phyloP scores from a whole-genome alignment of 2,113 vertebrate species.

The Hypocryptadius cinnamomeus region DNA sequence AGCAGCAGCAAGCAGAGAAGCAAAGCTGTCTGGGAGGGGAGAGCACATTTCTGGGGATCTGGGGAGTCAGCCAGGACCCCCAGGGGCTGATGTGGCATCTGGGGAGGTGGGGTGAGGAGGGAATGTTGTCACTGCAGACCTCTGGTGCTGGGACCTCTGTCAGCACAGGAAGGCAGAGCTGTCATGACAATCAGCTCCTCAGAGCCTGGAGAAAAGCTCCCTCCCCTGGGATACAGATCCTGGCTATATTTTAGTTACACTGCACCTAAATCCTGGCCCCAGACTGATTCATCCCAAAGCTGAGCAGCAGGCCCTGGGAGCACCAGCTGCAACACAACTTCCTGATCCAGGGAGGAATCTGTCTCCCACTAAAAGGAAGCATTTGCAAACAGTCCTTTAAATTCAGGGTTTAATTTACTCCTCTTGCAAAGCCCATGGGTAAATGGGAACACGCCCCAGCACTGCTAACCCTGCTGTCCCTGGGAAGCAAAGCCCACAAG shows the following conservation, averaged over 20 bases:
- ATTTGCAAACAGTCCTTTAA: not conserved
- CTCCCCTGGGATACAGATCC: not conserved
- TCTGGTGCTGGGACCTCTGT: rapidly evolving
- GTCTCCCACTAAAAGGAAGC: not conserved
- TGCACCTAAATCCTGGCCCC: not conserved
- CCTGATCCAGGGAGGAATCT: not conserved
- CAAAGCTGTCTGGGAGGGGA: not conserved
- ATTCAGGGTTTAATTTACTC: not conserved
- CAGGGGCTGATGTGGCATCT: not conserved
- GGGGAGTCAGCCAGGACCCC: not conserved
- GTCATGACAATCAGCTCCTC: not conserved
- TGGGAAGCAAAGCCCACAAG: not conserved
- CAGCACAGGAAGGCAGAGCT: not conserved
- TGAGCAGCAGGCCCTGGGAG: not conserved
- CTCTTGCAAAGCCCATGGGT: not conserved
- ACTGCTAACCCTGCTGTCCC: not conserved
- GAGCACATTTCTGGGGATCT: not conserved
- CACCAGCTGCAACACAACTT: not conserved
- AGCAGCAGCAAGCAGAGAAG: not conserved
- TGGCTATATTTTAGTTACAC: not conserved
- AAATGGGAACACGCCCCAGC: not conserved
- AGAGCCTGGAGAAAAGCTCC: not conserved
- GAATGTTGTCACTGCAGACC: not conserved
- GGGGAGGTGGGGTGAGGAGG: not conserved
- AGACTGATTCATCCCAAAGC: not conserved